Evolutionary conservation across 2,113 vertebrate genomes (phyloP).

Genomic region (Odontophorus gujanensis): DNA sequence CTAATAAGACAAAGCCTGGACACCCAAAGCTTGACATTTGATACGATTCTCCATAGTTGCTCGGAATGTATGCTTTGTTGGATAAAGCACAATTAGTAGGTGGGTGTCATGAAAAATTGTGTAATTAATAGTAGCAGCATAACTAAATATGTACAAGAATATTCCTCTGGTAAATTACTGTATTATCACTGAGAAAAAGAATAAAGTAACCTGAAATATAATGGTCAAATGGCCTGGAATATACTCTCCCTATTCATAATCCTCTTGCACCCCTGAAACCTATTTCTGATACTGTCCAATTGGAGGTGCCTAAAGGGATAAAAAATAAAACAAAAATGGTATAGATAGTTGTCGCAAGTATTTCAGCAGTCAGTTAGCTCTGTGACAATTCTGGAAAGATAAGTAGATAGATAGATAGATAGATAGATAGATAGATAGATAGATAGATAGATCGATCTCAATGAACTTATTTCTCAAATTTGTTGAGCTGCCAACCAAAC

Average conservation of each 20-base stretch:
- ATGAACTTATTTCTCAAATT: background rate
- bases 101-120: background rate
- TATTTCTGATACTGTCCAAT: background rate
- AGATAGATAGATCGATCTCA: background rate
- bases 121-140: background rate
- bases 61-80: background rate
- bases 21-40: background rate
- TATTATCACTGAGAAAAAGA: background rate
- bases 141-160: background rate
- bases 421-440: too few species aligned
- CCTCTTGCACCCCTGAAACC: background rate
- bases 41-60: background rate
- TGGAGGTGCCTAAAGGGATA: background rate
- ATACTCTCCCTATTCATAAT: background rate
- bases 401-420: too few species aligned
- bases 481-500: background rate
- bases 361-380: background rate
- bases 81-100: background rate
- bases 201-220: too few species aligned
- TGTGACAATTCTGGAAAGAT: background rate
- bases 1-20: background rate
- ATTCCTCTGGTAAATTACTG: background rate
- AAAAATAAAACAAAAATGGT: background rate
- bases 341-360: background rate
- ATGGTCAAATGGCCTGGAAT: background rate